phyloP scores from a whole-genome alignment of 2,113 vertebrate species.

The Eubucco bourcierii region DNA sequence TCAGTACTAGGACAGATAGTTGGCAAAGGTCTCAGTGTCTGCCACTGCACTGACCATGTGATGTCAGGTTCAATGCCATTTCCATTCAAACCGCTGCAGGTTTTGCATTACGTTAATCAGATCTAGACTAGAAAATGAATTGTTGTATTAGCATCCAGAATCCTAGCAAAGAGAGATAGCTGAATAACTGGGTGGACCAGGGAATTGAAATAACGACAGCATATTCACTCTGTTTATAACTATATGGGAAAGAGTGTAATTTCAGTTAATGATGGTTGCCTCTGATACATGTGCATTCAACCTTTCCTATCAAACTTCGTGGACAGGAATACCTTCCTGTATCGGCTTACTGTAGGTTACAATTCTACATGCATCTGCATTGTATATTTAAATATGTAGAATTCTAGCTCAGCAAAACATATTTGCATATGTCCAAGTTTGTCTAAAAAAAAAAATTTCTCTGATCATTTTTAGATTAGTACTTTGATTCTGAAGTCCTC shows the following conservation, averaged over 20 bases:
- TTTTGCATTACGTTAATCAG: neutral
- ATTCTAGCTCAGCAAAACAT: neutral
- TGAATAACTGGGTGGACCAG: neutral
- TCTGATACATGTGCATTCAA: neutral
- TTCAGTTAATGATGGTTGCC: neutral
- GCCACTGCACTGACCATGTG: accelerated
- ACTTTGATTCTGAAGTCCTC: neutral
- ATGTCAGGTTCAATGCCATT: neutral
- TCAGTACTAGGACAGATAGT: neutral
- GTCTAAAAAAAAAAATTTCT: neutral
- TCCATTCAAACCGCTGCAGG: neutral
- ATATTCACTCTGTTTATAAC: neutral
- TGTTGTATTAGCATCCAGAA: neutral
- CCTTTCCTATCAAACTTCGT: neutral
- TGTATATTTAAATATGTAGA: neutral
- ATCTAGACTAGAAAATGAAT: neutral
- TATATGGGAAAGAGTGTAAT: neutral
- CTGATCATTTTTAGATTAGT: neutral
- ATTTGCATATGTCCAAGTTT: neutral
- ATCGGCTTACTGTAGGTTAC: neutral
- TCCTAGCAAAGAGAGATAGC: neutral
- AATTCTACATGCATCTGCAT: neutral
- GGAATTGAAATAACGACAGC: neutral
- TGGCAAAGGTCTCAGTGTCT: neutral
- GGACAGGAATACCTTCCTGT: neutral